Evolutionary conservation across 2,888 invertebrate genomes (phyloP).

Genomic region (Sthenelais limicola): DNA sequence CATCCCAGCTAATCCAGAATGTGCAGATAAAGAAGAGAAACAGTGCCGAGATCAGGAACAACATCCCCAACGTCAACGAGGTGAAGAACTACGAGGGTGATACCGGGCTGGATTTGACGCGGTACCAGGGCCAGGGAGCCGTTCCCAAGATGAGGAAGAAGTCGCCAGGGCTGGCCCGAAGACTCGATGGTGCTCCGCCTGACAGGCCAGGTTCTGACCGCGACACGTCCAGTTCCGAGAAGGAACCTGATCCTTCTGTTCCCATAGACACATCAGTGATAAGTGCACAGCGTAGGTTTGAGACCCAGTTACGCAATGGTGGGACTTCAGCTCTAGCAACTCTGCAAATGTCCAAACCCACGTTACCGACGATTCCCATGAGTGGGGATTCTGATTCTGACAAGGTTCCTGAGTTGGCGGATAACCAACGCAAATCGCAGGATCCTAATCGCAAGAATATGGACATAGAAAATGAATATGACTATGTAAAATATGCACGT

Average conservation of each 20-base stretch:
- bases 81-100: slow-evolving; percentile 64
- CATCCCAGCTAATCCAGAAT: slow-evolving; percentile 14
- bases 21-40: slow-evolving; percentile 58
- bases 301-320: slow-evolving; percentile 37
- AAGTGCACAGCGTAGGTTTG: slow-evolving; percentile 42
- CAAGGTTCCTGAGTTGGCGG: neutral
- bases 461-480: slow-evolving; percentile 70
- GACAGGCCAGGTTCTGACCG: slow-evolving; percentile 53
- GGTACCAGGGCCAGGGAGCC: slow-evolving; percentile 59
- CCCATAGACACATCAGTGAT: slow-evolving; percentile 41
- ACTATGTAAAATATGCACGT: slow-evolving; percentile 70
- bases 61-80: slow-evolving; percentile 66
- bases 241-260: slow-evolving; percentile 47
- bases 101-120: slow-evolving; percentile 53
- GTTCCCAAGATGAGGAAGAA: slow-evolving; percentile 68
- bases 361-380: slow-evolving; percentile 23
- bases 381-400: slow-evolving; percentile 2
- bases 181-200: slow-evolving; percentile 56
- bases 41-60: slow-evolving; percentile 69
- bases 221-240: slow-evolving; percentile 61
- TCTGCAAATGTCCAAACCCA: slow-evolving; percentile 25
- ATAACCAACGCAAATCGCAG: neutral
- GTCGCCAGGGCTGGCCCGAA: slow-evolving; percentile 69
- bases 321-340: slow-evolving; percentile 25
- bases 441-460: slow-evolving; percentile 43